phyloP scores from a whole-genome alignment of 1,140 invertebrate genomes.

The Anadara kagoshimensis region DNA sequence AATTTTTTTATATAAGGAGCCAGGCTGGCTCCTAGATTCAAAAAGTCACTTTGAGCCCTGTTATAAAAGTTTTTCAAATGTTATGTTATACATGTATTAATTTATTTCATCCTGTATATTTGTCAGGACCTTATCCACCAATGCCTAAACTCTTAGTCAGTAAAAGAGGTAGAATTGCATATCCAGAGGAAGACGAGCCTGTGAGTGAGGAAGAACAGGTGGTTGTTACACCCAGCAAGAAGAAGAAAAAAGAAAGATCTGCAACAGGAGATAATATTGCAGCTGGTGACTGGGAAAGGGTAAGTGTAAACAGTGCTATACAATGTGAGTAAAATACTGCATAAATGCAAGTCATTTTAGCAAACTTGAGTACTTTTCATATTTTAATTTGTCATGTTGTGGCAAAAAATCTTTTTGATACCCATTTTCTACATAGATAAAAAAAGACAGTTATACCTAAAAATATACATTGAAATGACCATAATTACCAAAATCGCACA shows the following conservation, averaged over 20 bases:
- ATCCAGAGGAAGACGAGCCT: constrained; percentile 55
- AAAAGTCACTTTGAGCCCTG: too few relatives aligned
- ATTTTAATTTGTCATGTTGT: too few relatives aligned
- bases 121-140: constrained; percentile 67
- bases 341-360: background rate
- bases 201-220: constrained; percentile 35
- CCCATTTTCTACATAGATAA: too few relatives aligned
- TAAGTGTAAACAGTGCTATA: too few relatives aligned
- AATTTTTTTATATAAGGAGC: too few relatives aligned
- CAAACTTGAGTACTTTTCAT: too few relatives aligned
- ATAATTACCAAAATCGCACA: too few relatives aligned
- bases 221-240: constrained; percentile 14
- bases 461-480: too few relatives aligned
- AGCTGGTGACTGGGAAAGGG: constrained; percentile 62
- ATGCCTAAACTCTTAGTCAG: constrained; percentile 67
- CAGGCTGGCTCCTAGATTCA: too few relatives aligned
- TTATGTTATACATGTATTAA: background rate
- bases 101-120: constrained; percentile 6
- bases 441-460: too few relatives aligned
- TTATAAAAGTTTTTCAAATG: constrained; percentile 1
- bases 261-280: constrained; percentile 36
- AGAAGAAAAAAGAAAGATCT: constrained; percentile 45
- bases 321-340: background rate
- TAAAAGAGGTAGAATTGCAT: constrained; percentile 56
- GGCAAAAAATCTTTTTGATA: too few relatives aligned